Conservation (phyloP, 2,888 invertebrate genomes). For the Tillus elongatus region DNA sequence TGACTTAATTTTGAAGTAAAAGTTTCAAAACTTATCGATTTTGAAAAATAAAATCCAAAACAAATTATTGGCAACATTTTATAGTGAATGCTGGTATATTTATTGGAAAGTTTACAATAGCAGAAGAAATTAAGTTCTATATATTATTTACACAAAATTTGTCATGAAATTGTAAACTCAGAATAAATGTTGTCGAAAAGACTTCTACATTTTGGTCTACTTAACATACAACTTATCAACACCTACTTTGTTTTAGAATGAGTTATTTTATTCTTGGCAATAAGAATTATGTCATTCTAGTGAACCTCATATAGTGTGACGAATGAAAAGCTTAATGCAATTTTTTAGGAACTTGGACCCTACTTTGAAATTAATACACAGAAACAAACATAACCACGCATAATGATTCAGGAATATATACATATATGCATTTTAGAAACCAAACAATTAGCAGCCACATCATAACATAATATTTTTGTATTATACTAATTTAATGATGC, state of each 20-base stretch:
- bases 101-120: constrained; percentile 27
- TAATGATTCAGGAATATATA: constrained; percentile 24
- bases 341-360: constrained; percentile 40
- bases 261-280: constrained; percentile 37
- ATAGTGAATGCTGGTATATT: constrained; percentile 24
- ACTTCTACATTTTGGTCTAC: constrained; percentile 32
- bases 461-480: constrained; percentile 29
- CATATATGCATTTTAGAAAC: too few relatives aligned
- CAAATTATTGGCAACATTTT: constrained; percentile 40
- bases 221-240: constrained; percentile 36
- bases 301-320: constrained; percentile 32
- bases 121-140: constrained; percentile 21
- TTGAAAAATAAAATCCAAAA: constrained; percentile 11
- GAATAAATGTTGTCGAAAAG: constrained; percentile 31
- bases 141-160: constrained; percentile 1
- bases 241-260: constrained; percentile 33
- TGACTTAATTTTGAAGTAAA: too few relatives aligned
- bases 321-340: constrained; percentile 15
- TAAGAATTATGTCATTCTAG: constrained; percentile 32
- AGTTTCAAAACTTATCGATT: too few relatives aligned
- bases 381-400: constrained; percentile 29
- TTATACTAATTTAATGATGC: constrained; percentile 17
- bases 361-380: constrained; percentile 22
- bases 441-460: constrained; percentile 34
- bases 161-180: constrained; percentile 26